These are phyloP conservation scores for Chloromyia formosa DNA, from an alignment of 2,888 invertebrate genomes.

Conservation along the genomic window DNA sequence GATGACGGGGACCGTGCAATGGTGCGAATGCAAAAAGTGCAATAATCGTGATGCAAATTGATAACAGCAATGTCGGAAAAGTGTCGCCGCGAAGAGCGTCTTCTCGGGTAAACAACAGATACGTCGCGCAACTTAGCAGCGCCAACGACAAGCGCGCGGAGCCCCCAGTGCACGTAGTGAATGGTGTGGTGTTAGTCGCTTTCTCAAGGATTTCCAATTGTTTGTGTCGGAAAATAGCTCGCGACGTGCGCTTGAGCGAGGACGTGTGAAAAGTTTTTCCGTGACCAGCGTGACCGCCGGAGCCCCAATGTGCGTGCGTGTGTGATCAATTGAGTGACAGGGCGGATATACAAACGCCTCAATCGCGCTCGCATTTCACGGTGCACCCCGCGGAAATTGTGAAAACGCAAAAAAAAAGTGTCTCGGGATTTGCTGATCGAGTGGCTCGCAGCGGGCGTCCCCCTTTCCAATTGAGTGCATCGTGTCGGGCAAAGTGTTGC, in stretches of 20 bases:
- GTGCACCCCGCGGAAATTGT: not conserved
- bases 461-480: slow-evolving; percentile 21
- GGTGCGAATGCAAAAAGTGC: slow-evolving; percentile 9
- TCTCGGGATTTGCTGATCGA: not conserved
- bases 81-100: slow-evolving; percentile 22
- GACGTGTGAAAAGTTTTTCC: not conserved
- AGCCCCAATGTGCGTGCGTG: no score
- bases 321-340: not conserved
- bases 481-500: not conserved
- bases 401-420: not conserved
- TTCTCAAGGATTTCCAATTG: slow-evolving; percentile 14
- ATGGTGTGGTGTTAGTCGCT: no score
- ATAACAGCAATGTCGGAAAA: slow-evolving; percentile 34
- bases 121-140: slow-evolving; percentile 6
- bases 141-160: not conserved
- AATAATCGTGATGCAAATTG: slow-evolving; percentile 36
- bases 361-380: not conserved
- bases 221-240: no score
- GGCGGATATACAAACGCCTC: not conserved
- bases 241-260: no score
- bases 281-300: not conserved
- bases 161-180: not conserved
- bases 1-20: not conserved
- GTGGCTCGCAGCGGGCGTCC: slow-evolving; percentile 10
- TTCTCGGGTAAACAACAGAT: not conserved